These are phyloP conservation scores for Dicrostonyx torquatus DNA, from an alignment of 2,797 vertebrate species.

Conservation along the genomic window DNA sequence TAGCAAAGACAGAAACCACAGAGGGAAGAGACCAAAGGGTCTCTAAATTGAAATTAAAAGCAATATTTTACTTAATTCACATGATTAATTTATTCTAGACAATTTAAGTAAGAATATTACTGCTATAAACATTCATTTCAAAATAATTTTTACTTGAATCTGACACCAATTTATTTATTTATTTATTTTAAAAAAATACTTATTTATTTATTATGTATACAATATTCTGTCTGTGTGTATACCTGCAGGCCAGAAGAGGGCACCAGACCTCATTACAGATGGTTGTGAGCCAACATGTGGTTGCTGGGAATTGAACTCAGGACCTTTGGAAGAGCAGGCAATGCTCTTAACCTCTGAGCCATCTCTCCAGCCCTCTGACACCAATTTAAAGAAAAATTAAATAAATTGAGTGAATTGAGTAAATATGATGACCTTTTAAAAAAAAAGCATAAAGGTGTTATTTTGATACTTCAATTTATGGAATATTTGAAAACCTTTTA, in stretches of 20 bases:
- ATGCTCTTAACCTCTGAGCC: no score
- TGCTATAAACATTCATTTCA: background rate
- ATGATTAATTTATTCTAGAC: conserved; percentile 25
- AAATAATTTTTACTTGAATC: conserved; percentile 4
- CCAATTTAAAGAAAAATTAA: conserved; percentile 22
- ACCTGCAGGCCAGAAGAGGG: no score
- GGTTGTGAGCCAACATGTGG: no score
- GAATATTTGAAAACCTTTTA: background rate
- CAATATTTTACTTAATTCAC: conserved; percentile 41
- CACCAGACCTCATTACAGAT: no score
- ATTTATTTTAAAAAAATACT: no score
- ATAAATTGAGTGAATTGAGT: background rate
- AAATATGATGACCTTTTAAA: background rate
- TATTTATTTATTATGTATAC: no score
- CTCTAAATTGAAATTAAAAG: conserved; percentile 22
- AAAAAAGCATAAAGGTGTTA: background rate
- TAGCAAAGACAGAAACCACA: conserved; percentile 12
- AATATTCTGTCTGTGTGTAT: no score
- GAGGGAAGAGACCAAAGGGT: background rate
- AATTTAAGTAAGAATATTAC: background rate
- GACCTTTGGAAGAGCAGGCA: no score
- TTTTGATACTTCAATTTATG: background rate
- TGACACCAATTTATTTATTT: background rate
- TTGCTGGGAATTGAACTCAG: no score
- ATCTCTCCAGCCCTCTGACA: no score